Conservation (phyloP, 1,140 invertebrate genomes). For the Branchinecta lindahli region DNA sequence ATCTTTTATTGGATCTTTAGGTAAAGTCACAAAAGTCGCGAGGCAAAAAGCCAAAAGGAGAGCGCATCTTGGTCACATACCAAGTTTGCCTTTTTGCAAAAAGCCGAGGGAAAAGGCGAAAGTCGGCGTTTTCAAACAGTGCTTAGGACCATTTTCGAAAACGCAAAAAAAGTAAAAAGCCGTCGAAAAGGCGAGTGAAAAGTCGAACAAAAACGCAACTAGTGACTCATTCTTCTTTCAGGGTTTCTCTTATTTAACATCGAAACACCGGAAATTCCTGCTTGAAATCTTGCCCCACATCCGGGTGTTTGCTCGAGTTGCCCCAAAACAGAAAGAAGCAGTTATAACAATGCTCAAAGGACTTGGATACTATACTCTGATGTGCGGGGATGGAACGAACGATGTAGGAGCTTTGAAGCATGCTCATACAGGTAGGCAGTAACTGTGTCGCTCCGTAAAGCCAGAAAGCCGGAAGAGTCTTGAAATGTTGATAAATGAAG, state of each 20-base stretch:
- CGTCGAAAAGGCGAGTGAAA: no score
- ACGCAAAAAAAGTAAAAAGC: no score
- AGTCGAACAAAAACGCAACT: no score
- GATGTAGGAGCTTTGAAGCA: constrained; percentile 99
- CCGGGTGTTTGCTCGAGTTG: constrained; percentile 79
- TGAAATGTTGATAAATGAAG: no score
- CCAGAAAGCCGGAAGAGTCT: not conserved
- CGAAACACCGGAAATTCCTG: constrained; percentile 46
- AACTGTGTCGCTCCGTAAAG: not conserved
- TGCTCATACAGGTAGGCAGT: constrained; percentile 67
- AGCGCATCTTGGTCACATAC: no score
- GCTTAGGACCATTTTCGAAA: no score
- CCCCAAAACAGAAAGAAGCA: constrained; percentile 93
- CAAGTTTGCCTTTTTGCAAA: no score
- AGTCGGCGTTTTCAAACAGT: no score
- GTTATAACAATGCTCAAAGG: constrained; percentile 77
- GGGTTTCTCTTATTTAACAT: constrained; percentile 55
- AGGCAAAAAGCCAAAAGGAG: no score
- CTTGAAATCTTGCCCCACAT: constrained; percentile 62
- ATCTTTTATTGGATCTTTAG: no score
- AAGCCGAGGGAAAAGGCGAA: no score
- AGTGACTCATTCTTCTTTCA: constrained; percentile 28
- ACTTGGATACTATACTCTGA: constrained; percentile 75
- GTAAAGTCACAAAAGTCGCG: no score
- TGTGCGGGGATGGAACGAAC: constrained; percentile 99